phyloP scores from a whole-genome alignment of 2,113 vertebrate species.

The Rostratula benghalensis region DNA sequence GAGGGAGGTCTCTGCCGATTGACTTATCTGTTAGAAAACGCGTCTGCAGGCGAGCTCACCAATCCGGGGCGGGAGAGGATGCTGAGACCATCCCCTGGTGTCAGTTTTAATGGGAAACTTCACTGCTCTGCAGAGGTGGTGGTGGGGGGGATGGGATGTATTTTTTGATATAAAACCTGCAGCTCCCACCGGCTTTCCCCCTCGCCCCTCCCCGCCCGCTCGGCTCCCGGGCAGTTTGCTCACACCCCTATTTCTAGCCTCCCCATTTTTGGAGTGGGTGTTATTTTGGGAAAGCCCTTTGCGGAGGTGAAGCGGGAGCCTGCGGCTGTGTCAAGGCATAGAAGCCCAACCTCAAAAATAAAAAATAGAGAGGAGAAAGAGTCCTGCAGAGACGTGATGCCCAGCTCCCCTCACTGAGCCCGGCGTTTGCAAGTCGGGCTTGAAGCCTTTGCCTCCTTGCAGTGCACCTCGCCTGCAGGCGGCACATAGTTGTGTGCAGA shows the following conservation, averaged over 20 bases:
- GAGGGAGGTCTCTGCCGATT: background rate
- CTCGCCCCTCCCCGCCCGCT: background rate
- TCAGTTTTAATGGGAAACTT: conserved; percentile 24
- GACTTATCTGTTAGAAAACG: conserved; percentile 16
- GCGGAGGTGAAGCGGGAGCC: background rate
- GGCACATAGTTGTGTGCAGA: background rate
- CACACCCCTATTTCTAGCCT: background rate
- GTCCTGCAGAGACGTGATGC: background rate
- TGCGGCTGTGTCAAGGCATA: background rate
- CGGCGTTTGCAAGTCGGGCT: background rate
- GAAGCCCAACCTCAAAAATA: background rate
- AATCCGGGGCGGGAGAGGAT: background rate
- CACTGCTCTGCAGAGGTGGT: background rate
- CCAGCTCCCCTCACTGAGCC: accelerated
- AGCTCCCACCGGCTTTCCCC: background rate
- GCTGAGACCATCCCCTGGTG: background rate
- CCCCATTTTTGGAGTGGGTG: background rate
- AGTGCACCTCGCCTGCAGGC: background rate
- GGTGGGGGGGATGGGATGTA: background rate
- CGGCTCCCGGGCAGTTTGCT: background rate
- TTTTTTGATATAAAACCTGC: background rate
- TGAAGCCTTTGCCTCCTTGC: background rate
- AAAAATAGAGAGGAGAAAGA: background rate
- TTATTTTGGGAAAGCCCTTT: background rate
- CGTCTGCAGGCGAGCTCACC: background rate